Base-by-base conservation (phyloP, 2,113 vertebrate species). In the Leptodactylus fuscus region DNA sequence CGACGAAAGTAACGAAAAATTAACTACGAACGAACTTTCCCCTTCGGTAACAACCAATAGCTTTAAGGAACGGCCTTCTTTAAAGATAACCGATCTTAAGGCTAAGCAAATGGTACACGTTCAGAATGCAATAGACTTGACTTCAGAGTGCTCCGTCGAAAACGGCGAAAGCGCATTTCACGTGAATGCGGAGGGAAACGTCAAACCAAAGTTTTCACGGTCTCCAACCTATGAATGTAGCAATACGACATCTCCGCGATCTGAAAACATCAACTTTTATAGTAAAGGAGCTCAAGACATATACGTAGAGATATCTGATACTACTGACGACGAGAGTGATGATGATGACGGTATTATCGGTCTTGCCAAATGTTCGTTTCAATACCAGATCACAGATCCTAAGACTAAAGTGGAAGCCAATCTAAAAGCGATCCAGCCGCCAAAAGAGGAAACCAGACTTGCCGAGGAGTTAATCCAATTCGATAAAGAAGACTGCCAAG, bases 281-380 rank as follows among this genome's bases (percentile, higher is more conserved):
- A 27, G 11, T 24, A 78, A 77, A 53, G 24, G 2, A 15, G 27
- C 41, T 4, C 38, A 60, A n/a, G 83, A 85, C 2, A 16, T 58
- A 55, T 51, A 80, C 41, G 44, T 51, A 15, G 62, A 55, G 20
- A 80, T 85, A 55, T 38, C 24, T 16, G 83, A 78, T 22, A 65
- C 48, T 44, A 67, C 53, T 34, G 58, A 55, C 29, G 55, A 58
- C 27, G 77, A 79, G n/a, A 34, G 36, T 44, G 77, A 62, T 38
- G 53, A 36, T n/a, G 27, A 58, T 41, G 34, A 5, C 18, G 13
- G n/a, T n/a, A n/a, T 27, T 13, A 13, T 44, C 7, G 16, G 44
- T n/a, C 24, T 34, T 34, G 46, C 75, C 20, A 70, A 69, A 71
- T 24, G 29, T 15, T 79, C 34, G 15, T 70, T 81, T 36, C 65